These are phyloP conservation scores for Drosophila macrospina DNA, from an alignment of 2,888 invertebrate genomes.

Conservation along the genomic window DNA sequence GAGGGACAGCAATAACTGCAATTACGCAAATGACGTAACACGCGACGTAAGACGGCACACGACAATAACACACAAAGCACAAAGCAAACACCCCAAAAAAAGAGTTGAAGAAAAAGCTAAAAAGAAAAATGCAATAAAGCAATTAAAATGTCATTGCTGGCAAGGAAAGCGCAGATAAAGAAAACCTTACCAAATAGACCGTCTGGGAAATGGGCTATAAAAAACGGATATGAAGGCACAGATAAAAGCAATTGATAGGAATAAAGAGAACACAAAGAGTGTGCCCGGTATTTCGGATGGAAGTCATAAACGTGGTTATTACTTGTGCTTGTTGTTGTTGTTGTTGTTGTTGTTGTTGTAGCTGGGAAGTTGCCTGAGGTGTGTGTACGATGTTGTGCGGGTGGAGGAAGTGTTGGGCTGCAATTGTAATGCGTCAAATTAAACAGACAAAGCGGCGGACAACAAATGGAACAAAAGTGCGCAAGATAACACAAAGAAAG, in stretches of 20 bases:
- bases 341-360: not conserved
- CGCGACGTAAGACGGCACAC: slow-evolving; percentile 70
- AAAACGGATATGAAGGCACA: slow-evolving; percentile 76
- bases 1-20: slow-evolving; percentile 51
- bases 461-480: slow-evolving; percentile 50
- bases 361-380: slow-evolving; percentile 11
- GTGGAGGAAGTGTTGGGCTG: slow-evolving; percentile 13
- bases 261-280: slow-evolving; percentile 52
- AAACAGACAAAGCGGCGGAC: slow-evolving; percentile 33
- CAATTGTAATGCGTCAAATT: slow-evolving; percentile 37
- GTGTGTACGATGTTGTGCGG: not conserved
- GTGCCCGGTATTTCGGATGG: slow-evolving; percentile 40
- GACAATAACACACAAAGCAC: slow-evolving; percentile 67
- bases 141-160: slow-evolving; percentile 80
- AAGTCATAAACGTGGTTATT: slow-evolving; percentile 50
- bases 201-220: slow-evolving; percentile 70
- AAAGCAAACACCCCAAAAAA: slow-evolving; percentile 29
- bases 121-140: slow-evolving; percentile 71
- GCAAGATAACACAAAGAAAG: slow-evolving; percentile 40
- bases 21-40: slow-evolving; percentile 75
- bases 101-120: not conserved
- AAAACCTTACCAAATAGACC: slow-evolving; percentile 15
- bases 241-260: slow-evolving; percentile 46
- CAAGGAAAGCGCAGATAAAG: slow-evolving; percentile 32
- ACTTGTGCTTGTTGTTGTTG: too few species aligned